phyloP scores from a whole-genome alignment of 2,888 invertebrate species.

The Venusia cambrica region DNA sequence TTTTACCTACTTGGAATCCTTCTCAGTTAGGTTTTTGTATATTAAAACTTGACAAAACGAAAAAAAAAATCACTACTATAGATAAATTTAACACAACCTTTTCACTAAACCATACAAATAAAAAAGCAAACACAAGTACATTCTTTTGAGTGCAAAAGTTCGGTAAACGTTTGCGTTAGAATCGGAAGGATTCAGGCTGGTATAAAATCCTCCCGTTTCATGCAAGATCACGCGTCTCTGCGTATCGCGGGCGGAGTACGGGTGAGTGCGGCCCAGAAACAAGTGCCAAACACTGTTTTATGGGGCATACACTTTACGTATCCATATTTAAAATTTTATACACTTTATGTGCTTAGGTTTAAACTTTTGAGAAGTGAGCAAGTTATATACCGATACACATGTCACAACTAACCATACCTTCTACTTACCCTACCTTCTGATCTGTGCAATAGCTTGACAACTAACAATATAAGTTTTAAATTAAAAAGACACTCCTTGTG shows the following conservation, averaged over 20 bases:
- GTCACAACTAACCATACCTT: too few species aligned
- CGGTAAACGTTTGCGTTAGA: slow-evolving; percentile 63
- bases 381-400: too few species aligned
- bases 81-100: too few species aligned
- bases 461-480: too few species aligned
- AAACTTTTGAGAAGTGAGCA: too few species aligned
- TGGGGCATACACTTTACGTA: slow-evolving; percentile 51
- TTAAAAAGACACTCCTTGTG: too few species aligned
- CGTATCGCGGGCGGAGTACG: slow-evolving; percentile 43
- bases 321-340: slow-evolving; percentile 47
- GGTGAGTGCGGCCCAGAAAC: slow-evolving; percentile 14
- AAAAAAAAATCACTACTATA: too few species aligned
- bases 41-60: too few species aligned
- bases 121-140: slow-evolving; percentile 32
- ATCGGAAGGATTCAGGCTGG: slow-evolving; percentile 54
- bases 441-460: too few species aligned
- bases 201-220: slow-evolving; percentile 59
- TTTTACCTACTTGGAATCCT: too few species aligned
- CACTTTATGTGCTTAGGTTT: slow-evolving; percentile 19
- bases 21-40: too few species aligned
- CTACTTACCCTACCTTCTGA: too few species aligned
- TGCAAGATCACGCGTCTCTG: slow-evolving; percentile 66
- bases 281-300: slow-evolving; percentile 45
- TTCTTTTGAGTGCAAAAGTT: slow-evolving; percentile 63
- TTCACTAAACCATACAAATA: slow-evolving; percentile 42